Evolutionary conservation across 2,888 invertebrate genomes (phyloP), one percentile per base, ranked within the genome.

Genomic region (Melanostoma mellinum): DNA sequence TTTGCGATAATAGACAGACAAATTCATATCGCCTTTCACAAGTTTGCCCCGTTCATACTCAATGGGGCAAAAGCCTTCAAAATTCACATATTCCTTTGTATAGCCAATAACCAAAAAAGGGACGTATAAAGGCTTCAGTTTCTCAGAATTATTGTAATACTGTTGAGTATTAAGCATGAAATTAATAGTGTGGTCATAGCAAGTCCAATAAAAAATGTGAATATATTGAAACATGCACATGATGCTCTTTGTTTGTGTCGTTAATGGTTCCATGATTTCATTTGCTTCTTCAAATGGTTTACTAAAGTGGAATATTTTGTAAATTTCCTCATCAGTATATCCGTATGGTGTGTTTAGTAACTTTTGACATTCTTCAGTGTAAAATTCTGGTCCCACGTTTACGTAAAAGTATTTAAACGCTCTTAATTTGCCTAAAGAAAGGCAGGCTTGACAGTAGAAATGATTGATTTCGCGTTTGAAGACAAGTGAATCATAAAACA

Each of bases 151-250:
- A 0, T 90, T 89, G 20, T 94, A 88, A 87, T 91, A 92, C 10
- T 75, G 78, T 4, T 90, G 87, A 0, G 94, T 93, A 84, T 91
- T 80, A 36, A 89, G 87, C 30, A 92, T 84, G 79, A 94, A 93
- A 42, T 88, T 86, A 40, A 91, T 87, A 9, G 92, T 88, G 86
- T 95, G 95, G 32, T 92, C 89, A 0, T 88, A 65, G 86, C 95
- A 95, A 55, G 94, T 87, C 94, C 94, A 95, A 87, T 94, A 95
- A 88, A 92, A 93, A 60, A 89, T 87, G 38, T 92, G 89, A 79
- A 90, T 89, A 87, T 91, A 94, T 82, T 94, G 93, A 1, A 94
- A 90, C 60, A 94, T 87, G 4, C 94, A 94, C 52, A 91, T 91
- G 86, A 92, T 92, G 42, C 63, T 69, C 9, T 42, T 53, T 20